These are phyloP conservation scores for Brachyalestes nurse DNA, from an alignment of 2,797 vertebrate species.

Conservation along the genomic window DNA sequence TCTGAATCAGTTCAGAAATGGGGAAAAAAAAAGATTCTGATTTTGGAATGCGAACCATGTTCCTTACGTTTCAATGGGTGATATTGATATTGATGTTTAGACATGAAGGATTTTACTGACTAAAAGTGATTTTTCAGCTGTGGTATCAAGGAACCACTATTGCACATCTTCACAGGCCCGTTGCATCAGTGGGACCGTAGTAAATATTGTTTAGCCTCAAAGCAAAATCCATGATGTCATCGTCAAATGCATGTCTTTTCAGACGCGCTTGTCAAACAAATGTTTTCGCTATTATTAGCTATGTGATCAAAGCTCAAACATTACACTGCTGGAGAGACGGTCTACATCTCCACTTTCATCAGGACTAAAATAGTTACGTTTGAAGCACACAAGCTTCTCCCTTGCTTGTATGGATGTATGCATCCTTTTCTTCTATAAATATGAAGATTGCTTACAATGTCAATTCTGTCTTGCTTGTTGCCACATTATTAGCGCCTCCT, in stretches of 20 bases:
- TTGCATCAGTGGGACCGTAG: conserved; percentile 38
- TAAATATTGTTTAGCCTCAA: conserved; percentile 43
- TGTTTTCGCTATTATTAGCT: conserved; percentile 22
- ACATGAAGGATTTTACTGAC: conserved; percentile 16
- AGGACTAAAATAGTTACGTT: conserved; percentile 14
- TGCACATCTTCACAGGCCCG: conserved; percentile 28
- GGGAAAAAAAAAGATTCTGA: background rate
- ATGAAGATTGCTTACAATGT: conserved; percentile 7
- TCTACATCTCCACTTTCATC: conserved; percentile 9
- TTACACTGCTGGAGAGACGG: conserved; percentile 9
- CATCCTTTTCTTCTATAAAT: background rate
- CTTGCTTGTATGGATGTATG: background rate
- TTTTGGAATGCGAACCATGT: background rate
- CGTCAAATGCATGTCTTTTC: conserved; percentile 34
- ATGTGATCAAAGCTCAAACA: conserved; percentile 17
- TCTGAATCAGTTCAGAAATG: background rate
- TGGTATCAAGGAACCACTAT: conserved; percentile 23
- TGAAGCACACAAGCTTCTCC: conserved; percentile 13
- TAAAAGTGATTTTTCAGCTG: conserved; percentile 14
- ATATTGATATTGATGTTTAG: conserved; percentile 2
- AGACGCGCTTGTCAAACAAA: conserved; percentile 41
- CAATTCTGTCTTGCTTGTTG: background rate
- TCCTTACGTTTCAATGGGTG: conserved; percentile 10
- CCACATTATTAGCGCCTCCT: background rate
- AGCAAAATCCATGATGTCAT: conserved; percentile 37